phyloP scores from a whole-genome alignment of 2,888 invertebrate species.

The Torymus tubicola region DNA sequence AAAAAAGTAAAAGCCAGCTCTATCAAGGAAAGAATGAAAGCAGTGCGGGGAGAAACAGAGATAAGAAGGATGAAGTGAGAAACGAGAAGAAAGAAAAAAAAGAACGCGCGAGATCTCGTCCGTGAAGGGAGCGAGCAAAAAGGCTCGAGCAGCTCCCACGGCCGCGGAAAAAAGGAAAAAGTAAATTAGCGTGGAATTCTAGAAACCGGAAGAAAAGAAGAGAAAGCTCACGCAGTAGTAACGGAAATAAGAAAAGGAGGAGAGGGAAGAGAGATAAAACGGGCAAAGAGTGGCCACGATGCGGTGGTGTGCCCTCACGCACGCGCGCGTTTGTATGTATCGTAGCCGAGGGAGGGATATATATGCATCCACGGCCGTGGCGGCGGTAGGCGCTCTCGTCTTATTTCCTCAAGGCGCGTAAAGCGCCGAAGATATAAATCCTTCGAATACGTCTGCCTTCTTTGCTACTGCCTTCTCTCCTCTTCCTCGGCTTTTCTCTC shows the following conservation, averaged over 20 bases:
- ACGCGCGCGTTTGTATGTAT: background rate
- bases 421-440: constrained; percentile 67
- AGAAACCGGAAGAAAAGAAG: background rate
- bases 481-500: constrained; percentile 9
- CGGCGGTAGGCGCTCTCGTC: constrained; percentile 11
- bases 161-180: constrained; percentile 12
- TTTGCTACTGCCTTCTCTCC: constrained; percentile 52
- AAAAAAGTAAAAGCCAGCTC: no score
- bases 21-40: background rate
- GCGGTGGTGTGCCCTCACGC: background rate
- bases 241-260: no score
- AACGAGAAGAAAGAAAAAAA: background rate
- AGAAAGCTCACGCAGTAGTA: background rate
- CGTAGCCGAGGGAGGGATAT: no score
- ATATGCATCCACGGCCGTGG: no score
- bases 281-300: background rate
- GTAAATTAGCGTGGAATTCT: constrained; percentile 27
- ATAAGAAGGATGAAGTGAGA: constrained; percentile 37
- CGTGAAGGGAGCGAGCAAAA: constrained; percentile 7
- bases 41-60: constrained; percentile 6
- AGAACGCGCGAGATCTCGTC: background rate
- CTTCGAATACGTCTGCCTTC: constrained; percentile 62
- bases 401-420: constrained; percentile 57
- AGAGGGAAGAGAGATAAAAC: background rate
- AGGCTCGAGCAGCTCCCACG: no score